phyloP scores from a whole-genome alignment of 2,888 invertebrate genomes.

The Ectropis crepuscularia region DNA sequence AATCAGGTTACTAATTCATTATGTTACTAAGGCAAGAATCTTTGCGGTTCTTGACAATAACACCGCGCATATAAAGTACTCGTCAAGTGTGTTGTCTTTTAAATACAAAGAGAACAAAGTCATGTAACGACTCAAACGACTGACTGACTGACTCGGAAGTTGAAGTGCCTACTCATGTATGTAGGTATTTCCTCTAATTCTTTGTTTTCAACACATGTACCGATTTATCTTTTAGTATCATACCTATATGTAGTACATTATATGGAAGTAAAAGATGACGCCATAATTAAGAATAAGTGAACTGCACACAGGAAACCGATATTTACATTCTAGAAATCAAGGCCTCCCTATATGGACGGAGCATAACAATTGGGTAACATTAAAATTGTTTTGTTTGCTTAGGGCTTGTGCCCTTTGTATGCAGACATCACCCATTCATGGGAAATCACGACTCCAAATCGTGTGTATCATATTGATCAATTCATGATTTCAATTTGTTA shows the following conservation, averaged over 20 bases:
- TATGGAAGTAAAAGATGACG: slow-evolving; percentile 23
- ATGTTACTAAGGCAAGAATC: background rate
- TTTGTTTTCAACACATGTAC: slow-evolving; percentile 6
- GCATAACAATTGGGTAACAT: slow-evolving; percentile 27
- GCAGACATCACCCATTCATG: slow-evolving; percentile 16
- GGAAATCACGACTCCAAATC: slow-evolving; percentile 16
- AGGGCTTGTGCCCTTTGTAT: slow-evolving; percentile 25
- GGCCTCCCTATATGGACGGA: slow-evolving; percentile 17
- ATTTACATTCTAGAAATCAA: slow-evolving; percentile 28
- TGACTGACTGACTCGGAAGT: background rate
- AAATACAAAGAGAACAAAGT: slow-evolving; percentile 12
- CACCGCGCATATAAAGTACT: background rate
- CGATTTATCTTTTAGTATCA: background rate
- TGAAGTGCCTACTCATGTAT: slow-evolving; percentile 4
- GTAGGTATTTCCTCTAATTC: slow-evolving; percentile 3
- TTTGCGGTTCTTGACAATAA: background rate
- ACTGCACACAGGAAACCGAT: slow-evolving; percentile 30
- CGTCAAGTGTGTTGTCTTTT: slow-evolving; percentile 1
- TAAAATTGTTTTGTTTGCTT: slow-evolving; percentile 13
- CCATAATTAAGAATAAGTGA: slow-evolving; percentile 25
- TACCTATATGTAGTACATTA: background rate
- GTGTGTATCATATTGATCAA: slow-evolving; percentile 19
- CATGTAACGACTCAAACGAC: too few relatives aligned
- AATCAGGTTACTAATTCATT: too few relatives aligned
- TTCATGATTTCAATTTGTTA: slow-evolving; percentile 12